Evolutionary conservation across 35 echinoderm and acorn worm species (phyloP).

Genomic region (Stichopus chloronotus): DNA sequence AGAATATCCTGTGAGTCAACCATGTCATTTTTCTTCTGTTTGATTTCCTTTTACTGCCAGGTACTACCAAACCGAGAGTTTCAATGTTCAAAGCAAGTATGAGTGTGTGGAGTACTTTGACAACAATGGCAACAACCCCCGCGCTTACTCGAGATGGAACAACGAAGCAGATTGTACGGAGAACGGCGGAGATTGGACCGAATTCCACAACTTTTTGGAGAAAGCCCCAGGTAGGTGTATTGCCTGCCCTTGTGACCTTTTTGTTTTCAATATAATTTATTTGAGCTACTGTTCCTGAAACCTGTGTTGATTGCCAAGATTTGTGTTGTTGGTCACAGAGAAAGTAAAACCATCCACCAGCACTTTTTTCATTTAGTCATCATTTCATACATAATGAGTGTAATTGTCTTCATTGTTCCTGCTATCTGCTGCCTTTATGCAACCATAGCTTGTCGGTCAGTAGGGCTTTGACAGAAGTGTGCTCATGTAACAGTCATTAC

Average conservation of each 20-base stretch:
- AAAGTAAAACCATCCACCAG: background rate
- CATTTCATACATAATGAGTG: too few species aligned
- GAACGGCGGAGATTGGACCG: constrained; percentile 86
- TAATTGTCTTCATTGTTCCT: too few species aligned
- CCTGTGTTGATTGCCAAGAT: too few species aligned
- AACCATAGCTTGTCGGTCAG: too few species aligned
- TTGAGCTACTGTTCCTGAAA: background rate
- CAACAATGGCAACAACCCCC: constrained; percentile 40
- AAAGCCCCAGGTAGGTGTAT: constrained; percentile 72
- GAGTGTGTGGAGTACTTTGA: constrained; percentile 95
- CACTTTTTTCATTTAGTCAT: too few species aligned
- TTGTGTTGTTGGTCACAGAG: background rate
- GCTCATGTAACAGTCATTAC: too few species aligned
- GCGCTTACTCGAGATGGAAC: constrained; percentile 90
- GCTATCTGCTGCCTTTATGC: too few species aligned
- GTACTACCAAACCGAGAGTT: constrained; percentile 89
- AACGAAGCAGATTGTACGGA: constrained; percentile 86
- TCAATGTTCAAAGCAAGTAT: constrained; percentile 85
- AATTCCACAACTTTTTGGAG: constrained; percentile 88
- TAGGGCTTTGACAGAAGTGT: too few species aligned
- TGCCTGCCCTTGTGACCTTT: background rate
- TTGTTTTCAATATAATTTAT: background rate
- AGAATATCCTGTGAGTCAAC: too few species aligned
- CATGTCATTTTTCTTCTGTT: background rate
- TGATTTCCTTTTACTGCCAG: constrained; percentile 27